A percentile compares a stretch with the other conserved stretches of the same genome.
phyloP scores from a whole-genome alignment of 2,113 vertebrate species.

The Osmerus eperlanus region DNA sequence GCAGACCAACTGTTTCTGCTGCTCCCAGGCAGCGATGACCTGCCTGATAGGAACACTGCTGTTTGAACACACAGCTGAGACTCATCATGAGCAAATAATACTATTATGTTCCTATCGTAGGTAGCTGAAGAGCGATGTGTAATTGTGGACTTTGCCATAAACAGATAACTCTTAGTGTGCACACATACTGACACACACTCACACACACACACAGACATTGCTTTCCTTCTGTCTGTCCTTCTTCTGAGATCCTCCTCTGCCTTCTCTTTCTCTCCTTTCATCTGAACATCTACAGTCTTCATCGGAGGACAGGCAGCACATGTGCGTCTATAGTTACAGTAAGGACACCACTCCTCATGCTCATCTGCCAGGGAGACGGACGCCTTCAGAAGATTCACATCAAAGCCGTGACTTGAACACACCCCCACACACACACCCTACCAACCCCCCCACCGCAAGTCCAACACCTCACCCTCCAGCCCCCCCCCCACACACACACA shows the following conservation, averaged over 20 bases:
- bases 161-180: too few species aligned
- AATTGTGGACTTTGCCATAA: too few species aligned
- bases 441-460: neutral
- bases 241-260: neutral
- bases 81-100: neutral
- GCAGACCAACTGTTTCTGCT: too few species aligned
- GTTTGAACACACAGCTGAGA: neutral
- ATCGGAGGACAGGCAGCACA: neutral
- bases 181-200: neutral
- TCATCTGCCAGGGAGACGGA: slow-evolving; percentile 15
- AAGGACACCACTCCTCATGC: neutral
- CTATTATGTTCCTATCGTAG: too few species aligned
- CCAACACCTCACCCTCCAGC: neutral
- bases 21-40: too few species aligned
- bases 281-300: neutral
- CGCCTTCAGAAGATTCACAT: slow-evolving; percentile 31
- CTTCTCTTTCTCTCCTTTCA: too few species aligned
- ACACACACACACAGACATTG: slow-evolving; percentile 3
- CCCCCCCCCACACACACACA: neutral
- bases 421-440: slow-evolving; percentile 27
- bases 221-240: neutral
- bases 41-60: slow-evolving; percentile 3
- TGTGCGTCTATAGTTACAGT: slow-evolving; percentile 3
- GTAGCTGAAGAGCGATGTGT: too few species aligned
- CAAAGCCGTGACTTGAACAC: slow-evolving; percentile 62